phyloP scores from a whole-genome alignment of 2,888 invertebrate genomes.

The Epirrita christyi region DNA sequence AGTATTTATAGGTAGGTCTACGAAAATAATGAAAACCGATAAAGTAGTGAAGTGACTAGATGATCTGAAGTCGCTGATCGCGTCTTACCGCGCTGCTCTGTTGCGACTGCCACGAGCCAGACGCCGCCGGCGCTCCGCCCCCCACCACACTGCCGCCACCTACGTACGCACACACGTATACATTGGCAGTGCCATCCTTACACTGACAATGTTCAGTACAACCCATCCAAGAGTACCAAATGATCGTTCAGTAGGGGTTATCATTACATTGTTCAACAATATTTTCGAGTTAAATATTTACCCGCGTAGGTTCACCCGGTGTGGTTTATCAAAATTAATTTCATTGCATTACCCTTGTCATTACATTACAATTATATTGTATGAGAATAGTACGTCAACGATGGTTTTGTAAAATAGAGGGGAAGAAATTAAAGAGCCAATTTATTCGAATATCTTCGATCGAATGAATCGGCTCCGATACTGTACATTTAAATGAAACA shows the following conservation, averaged over 20 bases:
- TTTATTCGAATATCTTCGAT: slow-evolving; percentile 7
- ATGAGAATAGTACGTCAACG: slow-evolving; percentile 10
- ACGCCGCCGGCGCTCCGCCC: slow-evolving; percentile 69
- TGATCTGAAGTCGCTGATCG: slow-evolving; percentile 65
- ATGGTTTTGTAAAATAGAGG: slow-evolving; percentile 19
- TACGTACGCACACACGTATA: slow-evolving; percentile 78
- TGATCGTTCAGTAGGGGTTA: slow-evolving; percentile 25
- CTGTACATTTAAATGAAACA: background rate
- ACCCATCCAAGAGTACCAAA: slow-evolving; percentile 23
- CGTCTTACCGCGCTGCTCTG: slow-evolving; percentile 78
- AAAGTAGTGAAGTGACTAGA: slow-evolving; percentile 72
- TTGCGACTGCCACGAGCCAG: slow-evolving; percentile 75
- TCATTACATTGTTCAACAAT: slow-evolving; percentile 4
- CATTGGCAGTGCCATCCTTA: slow-evolving; percentile 51
- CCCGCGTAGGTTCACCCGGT: background rate
- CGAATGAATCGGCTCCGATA: slow-evolving; percentile 7
- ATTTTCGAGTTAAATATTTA: slow-evolving; percentile 1
- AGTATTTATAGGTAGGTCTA: slow-evolving; percentile 75
- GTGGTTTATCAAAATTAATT: background rate
- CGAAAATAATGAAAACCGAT: slow-evolving; percentile 79
- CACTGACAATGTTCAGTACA: slow-evolving; percentile 26
- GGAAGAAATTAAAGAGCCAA: slow-evolving; percentile 1
- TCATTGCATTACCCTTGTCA: background rate
- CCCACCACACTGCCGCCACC: slow-evolving; percentile 79
- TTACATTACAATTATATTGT: background rate